A percentile compares a stretch with the other conserved stretches of the same genome.
phyloP scores from a whole-genome alignment of 2,888 invertebrate genomes.

The Icerya purchasi region DNA sequence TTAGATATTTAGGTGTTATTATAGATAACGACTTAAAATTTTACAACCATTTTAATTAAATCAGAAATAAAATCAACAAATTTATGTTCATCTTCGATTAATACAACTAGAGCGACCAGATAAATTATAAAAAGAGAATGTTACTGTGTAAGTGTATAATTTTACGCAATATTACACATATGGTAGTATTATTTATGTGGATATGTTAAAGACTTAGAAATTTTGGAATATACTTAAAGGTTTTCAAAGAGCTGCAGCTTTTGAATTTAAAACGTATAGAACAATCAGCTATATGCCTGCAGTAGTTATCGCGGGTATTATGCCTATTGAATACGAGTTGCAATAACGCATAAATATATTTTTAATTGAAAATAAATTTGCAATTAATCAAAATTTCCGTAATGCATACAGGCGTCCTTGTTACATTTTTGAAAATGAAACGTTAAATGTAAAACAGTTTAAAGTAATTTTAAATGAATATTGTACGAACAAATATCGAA shows the following conservation, averaged over 20 bases:
- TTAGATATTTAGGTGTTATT: neutral
- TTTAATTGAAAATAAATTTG: neutral
- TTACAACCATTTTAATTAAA: neutral
- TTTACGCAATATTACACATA: neutral
- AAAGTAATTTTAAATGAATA: neutral
- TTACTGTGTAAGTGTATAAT: neutral
- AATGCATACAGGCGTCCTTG: neutral
- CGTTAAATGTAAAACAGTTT: neutral
- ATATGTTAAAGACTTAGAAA: neutral
- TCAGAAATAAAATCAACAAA: neutral
- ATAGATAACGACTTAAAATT: neutral
- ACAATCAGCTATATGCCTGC: neutral
- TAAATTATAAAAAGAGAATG: neutral
- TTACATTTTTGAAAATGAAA: neutral
- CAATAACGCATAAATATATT: neutral
- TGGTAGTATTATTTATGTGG: neutral
- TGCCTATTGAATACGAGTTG: neutral
- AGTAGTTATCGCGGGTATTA: neutral
- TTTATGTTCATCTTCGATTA: neutral
- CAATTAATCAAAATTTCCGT: neutral
- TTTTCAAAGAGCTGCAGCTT: neutral
- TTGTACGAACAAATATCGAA: neutral
- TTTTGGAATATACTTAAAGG: neutral
- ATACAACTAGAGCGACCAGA: neutral
- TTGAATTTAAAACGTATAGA: neutral